Conservation (phyloP, 2,797 vertebrate species). For the Champsocephalus gunnari region DNA sequence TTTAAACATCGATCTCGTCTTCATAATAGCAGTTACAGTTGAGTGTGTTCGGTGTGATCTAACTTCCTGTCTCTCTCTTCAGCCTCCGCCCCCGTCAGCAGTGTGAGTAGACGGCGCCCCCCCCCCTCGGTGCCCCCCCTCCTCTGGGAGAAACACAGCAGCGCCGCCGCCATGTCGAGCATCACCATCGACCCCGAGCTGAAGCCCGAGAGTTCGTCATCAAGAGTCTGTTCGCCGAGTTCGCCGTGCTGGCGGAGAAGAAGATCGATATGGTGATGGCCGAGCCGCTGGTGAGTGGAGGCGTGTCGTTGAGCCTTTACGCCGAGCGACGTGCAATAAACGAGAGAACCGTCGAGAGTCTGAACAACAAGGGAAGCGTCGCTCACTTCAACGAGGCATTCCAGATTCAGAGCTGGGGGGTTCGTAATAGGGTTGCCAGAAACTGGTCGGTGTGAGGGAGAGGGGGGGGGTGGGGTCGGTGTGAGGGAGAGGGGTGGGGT, state of each 20-base stretch:
- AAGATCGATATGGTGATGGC: conserved; percentile 99
- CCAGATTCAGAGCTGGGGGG: too few species aligned
- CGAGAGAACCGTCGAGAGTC: too few species aligned
- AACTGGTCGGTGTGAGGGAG: too few species aligned
- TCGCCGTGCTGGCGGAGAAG: conserved; percentile 98
- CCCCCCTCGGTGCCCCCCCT: conserved; percentile 86
- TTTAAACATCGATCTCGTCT: too few species aligned
- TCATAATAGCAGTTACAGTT: not conserved
- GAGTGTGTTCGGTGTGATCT: conserved; percentile 32
- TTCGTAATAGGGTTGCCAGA: too few species aligned
- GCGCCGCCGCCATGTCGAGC: conserved; percentile 93
- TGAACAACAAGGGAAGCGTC: too few species aligned
- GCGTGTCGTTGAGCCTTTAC: not conserved
- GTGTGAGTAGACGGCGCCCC: conserved; percentile 90
- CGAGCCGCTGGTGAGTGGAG: conserved; percentile 95
- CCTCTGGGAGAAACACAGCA: conserved; percentile 90
- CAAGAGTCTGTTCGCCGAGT: conserved; percentile 99
- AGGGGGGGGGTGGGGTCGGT: too few species aligned
- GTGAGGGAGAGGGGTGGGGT: too few species aligned
- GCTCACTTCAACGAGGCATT: too few species aligned
- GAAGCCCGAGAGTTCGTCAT: conserved; percentile 99
- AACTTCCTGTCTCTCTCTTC: conserved; percentile 48
- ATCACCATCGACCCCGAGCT: conserved; percentile 99
- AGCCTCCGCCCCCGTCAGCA: conserved; percentile 92
- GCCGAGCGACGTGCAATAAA: too few species aligned